A percentile compares a stretch with the other conserved stretches of the same genome.
These are phyloP conservation scores for Phenganax stokvisi DNA, from an alignment of 92 coral and sea anemone genomes.

Conservation along the genomic window DNA sequence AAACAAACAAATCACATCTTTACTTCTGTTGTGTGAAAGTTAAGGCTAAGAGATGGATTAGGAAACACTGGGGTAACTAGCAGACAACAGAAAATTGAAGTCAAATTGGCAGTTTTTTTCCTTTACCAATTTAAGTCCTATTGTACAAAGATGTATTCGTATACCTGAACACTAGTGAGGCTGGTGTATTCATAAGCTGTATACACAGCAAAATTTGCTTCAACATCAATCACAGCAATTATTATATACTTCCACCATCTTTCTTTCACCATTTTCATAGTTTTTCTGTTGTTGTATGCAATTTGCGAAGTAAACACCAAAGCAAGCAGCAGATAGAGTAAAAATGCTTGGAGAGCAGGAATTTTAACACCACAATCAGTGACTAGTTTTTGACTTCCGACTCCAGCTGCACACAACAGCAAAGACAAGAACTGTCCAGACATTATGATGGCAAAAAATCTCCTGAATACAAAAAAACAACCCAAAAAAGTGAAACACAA, in stretches of 20 bases:
- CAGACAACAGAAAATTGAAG: no score
- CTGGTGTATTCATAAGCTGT: constrained; percentile 93
- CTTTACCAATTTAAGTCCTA: no score
- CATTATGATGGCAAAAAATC: constrained; percentile 43
- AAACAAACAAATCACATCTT: no score
- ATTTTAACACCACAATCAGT: constrained; percentile 49
- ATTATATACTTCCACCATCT: constrained; percentile 85
- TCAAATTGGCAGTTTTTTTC: no score
- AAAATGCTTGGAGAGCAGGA: constrained; percentile 77
- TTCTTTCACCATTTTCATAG: constrained; percentile 48
- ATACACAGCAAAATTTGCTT: constrained; percentile 77
- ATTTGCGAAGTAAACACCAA: constrained; percentile 58
- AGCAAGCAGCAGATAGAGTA: constrained; percentile 60
- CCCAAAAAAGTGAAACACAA: not conserved
- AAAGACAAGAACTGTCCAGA: constrained; percentile 75
- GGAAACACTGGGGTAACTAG: no score
- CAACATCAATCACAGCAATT: constrained; percentile 73
- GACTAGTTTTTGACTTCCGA: constrained; percentile 69
- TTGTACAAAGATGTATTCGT: no score
- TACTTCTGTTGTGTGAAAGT: no score
- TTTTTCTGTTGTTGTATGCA: constrained; percentile 40
- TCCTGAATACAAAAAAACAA: constrained; percentile 38
- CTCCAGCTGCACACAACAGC: constrained; percentile 75
- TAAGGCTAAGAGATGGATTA: no score
- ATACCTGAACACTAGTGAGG: constrained; percentile 93